Evolutionary conservation across 2,113 vertebrate genomes (phyloP).

Genomic region (Colossoma macropomum): DNA sequence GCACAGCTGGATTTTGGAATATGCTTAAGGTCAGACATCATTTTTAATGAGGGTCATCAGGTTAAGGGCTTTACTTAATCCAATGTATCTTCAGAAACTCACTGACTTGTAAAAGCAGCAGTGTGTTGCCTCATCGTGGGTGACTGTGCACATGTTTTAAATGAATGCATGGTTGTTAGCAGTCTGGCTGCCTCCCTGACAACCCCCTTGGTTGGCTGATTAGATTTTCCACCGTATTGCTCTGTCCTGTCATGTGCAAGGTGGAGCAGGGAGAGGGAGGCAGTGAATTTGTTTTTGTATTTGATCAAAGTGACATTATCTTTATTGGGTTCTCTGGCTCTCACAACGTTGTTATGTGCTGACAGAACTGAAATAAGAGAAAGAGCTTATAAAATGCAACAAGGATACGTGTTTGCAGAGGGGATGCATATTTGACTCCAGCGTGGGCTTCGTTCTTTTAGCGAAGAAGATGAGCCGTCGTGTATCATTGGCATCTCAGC

Average conservation of each 20-base stretch:
- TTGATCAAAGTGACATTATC: background rate
- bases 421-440: conserved; percentile 29
- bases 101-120: background rate
- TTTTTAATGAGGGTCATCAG: background rate
- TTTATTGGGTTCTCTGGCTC: background rate
- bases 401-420: background rate
- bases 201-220: background rate
- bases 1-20: no score
- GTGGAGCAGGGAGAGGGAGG: background rate
- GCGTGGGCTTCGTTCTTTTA: conserved; percentile 36
- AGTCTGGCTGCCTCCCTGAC: conserved; percentile 13
- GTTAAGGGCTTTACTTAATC: background rate
- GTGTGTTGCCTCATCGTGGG: background rate
- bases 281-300: background rate
- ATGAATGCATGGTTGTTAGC: conserved; percentile 1
- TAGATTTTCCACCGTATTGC: conserved; percentile 22
- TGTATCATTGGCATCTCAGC: conserved; percentile 43
- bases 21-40: background rate
- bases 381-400: background rate
- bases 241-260: conserved; percentile 9
- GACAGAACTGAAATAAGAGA: background rate
- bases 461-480: conserved; percentile 28
- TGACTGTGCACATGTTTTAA: background rate
- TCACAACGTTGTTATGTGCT: background rate
- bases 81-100: background rate